phyloP scores from a whole-genome alignment of 2,888 invertebrate species.

The Adelognathus sp. region DNA sequence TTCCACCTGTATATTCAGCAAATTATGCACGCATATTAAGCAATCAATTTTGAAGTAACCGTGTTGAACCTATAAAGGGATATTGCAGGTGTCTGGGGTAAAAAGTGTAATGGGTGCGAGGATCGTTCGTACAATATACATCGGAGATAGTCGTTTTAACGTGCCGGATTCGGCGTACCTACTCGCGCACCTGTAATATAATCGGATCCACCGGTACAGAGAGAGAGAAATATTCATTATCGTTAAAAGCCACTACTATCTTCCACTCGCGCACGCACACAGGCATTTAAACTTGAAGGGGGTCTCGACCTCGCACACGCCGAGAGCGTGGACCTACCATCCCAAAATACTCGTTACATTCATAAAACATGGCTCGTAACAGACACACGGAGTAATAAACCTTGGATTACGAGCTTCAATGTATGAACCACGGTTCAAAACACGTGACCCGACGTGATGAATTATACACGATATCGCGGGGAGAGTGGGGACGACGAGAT shows the following conservation, averaged over 20 bases:
- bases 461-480: neutral
- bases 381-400: neutral
- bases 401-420: neutral
- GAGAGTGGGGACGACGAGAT: neutral
- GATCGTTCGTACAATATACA: neutral
- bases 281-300: constrained; percentile 19
- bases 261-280: neutral
- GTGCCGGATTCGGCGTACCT: neutral
- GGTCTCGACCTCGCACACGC: neutral
- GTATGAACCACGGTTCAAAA: neutral
- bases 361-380: constrained; percentile 24
- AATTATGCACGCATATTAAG: neutral
- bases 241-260: constrained; percentile 22
- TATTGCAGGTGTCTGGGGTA: neutral
- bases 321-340: neutral
- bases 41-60: neutral
- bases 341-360: constrained; percentile 24
- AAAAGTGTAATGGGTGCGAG: neutral
- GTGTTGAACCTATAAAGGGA: neutral
- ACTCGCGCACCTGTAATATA: constrained; percentile 12
- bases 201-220: constrained; percentile 3
- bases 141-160: constrained; percentile 7
- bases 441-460: constrained; percentile 1
- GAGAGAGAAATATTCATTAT: constrained; percentile 9
- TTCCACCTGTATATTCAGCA: neutral